Evolutionary conservation across 2,888 invertebrate genomes (phyloP).

Genomic region (Troglohyphantes excavatus): DNA sequence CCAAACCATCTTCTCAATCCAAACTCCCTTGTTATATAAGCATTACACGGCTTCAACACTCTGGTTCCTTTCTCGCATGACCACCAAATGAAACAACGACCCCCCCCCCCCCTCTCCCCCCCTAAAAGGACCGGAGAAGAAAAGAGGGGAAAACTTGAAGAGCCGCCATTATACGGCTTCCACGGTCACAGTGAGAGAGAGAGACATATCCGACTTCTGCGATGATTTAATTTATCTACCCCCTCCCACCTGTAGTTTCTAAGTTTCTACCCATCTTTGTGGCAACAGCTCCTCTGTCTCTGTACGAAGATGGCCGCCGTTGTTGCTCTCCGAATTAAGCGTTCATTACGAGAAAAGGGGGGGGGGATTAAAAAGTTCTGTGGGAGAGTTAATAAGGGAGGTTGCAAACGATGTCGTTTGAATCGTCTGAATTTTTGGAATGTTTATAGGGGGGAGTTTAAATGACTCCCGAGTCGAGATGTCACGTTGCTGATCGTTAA

Average conservation of each 20-base stretch:
- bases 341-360: slow-evolving; percentile 49
- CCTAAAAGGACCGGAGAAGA: neutral
- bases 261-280: slow-evolving; percentile 19
- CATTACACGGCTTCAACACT: neutral
- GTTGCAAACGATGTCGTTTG: slow-evolving; percentile 26
- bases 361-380: slow-evolving; percentile 17
- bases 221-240: slow-evolving; percentile 67
- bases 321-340: slow-evolving; percentile 41
- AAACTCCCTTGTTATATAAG: neutral
- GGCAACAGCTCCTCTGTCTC: neutral
- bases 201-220: slow-evolving; percentile 52
- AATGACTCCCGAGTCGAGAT: slow-evolving; percentile 2
- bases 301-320: slow-evolving; percentile 23
- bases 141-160: slow-evolving; percentile 11
- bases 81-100: no score
- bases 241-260: slow-evolving; percentile 63
- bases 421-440: slow-evolving; percentile 19
- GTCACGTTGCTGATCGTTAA: slow-evolving; percentile 5
- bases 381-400: slow-evolving; percentile 2
- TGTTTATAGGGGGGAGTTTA: neutral
- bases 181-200: slow-evolving; percentile 6
- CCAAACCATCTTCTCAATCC: no score
- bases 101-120: no score
- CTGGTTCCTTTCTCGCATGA: slow-evolving; percentile 26
- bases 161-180: slow-evolving; percentile 48